These are phyloP conservation scores for Epinotia ramella DNA, from an alignment of 2,888 invertebrate genomes.

Conservation along the genomic window DNA sequence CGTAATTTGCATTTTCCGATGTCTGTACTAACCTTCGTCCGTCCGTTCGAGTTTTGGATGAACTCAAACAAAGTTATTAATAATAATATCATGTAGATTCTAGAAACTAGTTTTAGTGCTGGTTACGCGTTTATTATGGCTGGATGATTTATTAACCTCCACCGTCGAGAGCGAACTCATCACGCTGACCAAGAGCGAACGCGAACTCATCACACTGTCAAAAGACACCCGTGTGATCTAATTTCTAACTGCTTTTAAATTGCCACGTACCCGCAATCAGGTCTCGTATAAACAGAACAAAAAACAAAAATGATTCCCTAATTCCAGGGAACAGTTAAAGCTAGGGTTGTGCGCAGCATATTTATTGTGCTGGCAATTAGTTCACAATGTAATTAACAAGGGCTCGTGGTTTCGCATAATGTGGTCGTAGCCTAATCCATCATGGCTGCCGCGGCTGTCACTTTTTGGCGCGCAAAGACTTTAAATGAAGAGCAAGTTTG, in stretches of 20 bases:
- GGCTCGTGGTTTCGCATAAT: constrained; percentile 78
- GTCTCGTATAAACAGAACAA: neutral
- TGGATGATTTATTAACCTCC: neutral
- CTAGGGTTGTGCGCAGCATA: constrained; percentile 41
- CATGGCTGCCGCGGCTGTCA: constrained; percentile 72
- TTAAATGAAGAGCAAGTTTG: constrained; percentile 65
- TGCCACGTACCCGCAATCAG: constrained; percentile 4
- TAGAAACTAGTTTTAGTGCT: neutral
- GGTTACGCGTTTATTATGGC: neutral
- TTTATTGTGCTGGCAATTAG: constrained; percentile 65
- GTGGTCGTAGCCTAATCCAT: constrained; percentile 62
- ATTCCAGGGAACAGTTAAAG: constrained; percentile 22
- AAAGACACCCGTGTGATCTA: neutral
- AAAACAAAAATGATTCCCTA: constrained; percentile 23
- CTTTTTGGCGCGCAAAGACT: constrained; percentile 70
- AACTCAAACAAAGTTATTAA: no score
- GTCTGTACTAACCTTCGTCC: no score
- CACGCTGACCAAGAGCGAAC: neutral
- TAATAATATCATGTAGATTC: neutral
- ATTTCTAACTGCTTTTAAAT: neutral
- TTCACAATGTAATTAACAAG: constrained; percentile 69
- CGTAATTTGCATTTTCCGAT: no score
- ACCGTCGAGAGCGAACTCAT: neutral
- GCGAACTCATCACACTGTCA: neutral
- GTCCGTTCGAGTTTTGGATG: no score